Base-by-base conservation (phyloP, 2,797 vertebrate species). In the Austrolebias charrua region DNA sequence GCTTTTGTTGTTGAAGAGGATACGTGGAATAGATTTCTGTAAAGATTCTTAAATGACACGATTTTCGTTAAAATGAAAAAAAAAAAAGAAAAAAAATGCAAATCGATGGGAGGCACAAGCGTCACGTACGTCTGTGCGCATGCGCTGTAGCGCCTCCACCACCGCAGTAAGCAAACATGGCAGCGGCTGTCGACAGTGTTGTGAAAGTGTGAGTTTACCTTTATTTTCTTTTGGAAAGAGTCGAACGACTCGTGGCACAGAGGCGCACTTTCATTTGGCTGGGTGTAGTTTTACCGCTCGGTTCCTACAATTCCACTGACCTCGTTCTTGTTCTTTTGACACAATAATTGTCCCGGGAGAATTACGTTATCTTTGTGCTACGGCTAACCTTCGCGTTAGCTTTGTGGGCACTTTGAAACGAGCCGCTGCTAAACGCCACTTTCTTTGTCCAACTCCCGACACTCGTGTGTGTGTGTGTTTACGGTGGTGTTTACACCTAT, bases 131-230 rank as follows among this genome's bases (percentile, higher is more conserved):
- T 40, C 3, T 55, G 1, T 43, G 87, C 91, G 91, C 92, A 87
- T 2, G 82, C 84, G 88, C 88, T 72, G 33, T 85, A 15, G 51
- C 5, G 60, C 68, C 42, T 78, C 76, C 79, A 61, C 86, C 86
- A 89, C 89, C 82, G 91, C 92, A 90, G 81, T 88, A 88, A 91
- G 85, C 87, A 88, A 94, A 92, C 84, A 94, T 94, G 93, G 93
- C 93, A 88, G 91, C 93, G 79, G 92, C 91, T 88, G 93, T 94
- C 88, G 93, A 94, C 83, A 93, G 91, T 93, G 92, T 93, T 91
- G 93, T 94, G 71, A 93, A 94, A 93, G 92, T 94, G 93, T 94
- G 91, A 94, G 93, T 93, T 91, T 89, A 78, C 71, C 75, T 79
- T 81, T 74, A 74, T 80, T 86, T 86, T 33, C 31, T 11, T 10